Evolutionary conservation across 1,140 invertebrate species (phyloP).

Genomic region (Drosophila teissieri): DNA sequence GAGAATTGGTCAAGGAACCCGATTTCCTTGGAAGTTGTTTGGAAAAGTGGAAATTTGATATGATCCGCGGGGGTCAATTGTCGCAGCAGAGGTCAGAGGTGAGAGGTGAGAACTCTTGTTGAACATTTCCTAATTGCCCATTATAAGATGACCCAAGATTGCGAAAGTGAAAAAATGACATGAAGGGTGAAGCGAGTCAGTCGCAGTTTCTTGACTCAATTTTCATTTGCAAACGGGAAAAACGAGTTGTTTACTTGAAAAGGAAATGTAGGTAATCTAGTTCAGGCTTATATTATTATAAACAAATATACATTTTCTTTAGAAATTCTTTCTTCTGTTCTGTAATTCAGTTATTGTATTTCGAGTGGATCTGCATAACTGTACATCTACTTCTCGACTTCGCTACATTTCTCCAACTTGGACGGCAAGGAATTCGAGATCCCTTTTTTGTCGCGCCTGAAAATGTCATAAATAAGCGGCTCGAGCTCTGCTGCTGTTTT

Average conservation of each 20-base stretch:
- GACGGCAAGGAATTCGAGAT: conserved; percentile 33
- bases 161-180: neutral
- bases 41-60: conserved; percentile 11
- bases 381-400: conserved; percentile 13
- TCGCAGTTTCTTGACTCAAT: neutral
- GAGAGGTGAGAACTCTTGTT: conserved; percentile 10
- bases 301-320: no score
- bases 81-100: conserved; percentile 17
- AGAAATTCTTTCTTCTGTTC: neutral
- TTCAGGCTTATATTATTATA: no score
- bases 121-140: neutral
- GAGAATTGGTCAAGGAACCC: conserved; percentile 41
- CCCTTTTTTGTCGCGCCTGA: conserved; percentile 43
- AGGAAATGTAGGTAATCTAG: no score
- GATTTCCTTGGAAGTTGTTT: conserved; percentile 2
- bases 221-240: neutral
- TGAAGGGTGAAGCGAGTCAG: neutral
- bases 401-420: conserved; percentile 8
- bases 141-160: conserved; percentile 7
- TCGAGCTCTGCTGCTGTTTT: conserved; percentile 32
- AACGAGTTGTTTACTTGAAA: neutral
- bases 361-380: conserved; percentile 3
- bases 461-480: conserved; percentile 65
- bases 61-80: conserved; percentile 5
- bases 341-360: neutral